Evolutionary conservation across 1,140 invertebrate genomes (phyloP).

Genomic region (Probaryconus sp.): DNA sequence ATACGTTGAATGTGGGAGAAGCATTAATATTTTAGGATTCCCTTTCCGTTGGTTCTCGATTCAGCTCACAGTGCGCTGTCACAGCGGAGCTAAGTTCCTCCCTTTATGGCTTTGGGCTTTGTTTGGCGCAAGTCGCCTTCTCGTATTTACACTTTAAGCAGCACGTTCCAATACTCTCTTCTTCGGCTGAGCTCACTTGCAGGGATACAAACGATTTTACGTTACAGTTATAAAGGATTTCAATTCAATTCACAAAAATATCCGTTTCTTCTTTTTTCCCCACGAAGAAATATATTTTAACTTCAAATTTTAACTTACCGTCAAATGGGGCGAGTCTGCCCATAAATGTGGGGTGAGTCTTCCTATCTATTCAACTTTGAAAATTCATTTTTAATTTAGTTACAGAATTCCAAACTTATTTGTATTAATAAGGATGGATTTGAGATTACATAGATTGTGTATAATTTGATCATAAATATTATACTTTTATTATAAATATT

Average conservation of each 20-base stretch:
- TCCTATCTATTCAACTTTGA: too few relatives aligned
- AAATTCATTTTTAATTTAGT: too few relatives aligned
- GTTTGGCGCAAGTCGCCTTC: conserved; percentile 63
- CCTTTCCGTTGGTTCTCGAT: conserved; percentile 62
- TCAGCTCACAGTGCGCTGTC: conserved; percentile 60
- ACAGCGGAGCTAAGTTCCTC: conserved; percentile 51
- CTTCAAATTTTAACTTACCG: too few relatives aligned
- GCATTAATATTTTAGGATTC: conserved; percentile 73
- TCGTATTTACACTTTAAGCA: conserved; percentile 70
- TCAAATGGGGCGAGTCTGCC: too few relatives aligned
- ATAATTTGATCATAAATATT: too few relatives aligned
- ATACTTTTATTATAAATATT: too few relatives aligned
- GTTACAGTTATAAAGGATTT: conserved; percentile 51
- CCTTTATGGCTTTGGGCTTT: conserved; percentile 67
- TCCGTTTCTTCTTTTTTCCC: too few relatives aligned
- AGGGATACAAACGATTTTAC: conserved; percentile 57
- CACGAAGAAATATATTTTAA: conserved; percentile 13
- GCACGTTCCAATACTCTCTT: conserved; percentile 44
- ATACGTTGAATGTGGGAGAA: conserved; percentile 44
- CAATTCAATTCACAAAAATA: conserved; percentile 62
- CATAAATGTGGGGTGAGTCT: too few relatives aligned
- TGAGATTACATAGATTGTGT: too few relatives aligned
- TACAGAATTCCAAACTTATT: too few relatives aligned
- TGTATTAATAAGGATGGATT: too few relatives aligned
- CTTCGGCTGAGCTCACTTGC: conserved; percentile 23